These are phyloP conservation scores for Dicycla oo DNA, from an alignment of 2,888 invertebrate species.

Conservation along the genomic window DNA sequence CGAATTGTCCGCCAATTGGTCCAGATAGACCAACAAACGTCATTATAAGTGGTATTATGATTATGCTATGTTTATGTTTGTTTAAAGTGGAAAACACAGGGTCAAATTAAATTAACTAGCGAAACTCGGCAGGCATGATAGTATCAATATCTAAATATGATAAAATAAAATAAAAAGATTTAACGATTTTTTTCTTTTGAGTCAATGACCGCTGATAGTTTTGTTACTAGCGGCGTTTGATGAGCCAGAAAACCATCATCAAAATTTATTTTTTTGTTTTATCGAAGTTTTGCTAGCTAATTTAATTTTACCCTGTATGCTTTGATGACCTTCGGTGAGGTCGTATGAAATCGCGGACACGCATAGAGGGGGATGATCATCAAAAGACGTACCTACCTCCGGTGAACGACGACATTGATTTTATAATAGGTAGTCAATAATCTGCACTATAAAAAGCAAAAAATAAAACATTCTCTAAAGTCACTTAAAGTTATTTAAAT, in stretches of 20 bases:
- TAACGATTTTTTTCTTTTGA: too few relatives aligned
- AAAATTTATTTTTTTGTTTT: too few relatives aligned
- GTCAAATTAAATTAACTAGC: too few relatives aligned
- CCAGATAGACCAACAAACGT: conserved; percentile 30
- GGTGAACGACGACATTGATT: neutral
- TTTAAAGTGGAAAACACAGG: conserved; percentile 17
- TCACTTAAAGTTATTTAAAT: neutral
- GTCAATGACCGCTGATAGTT: too few relatives aligned
- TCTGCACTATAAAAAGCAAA: neutral
- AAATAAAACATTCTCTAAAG: neutral
- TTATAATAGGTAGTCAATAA: neutral
- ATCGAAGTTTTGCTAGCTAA: too few relatives aligned
- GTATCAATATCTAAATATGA: too few relatives aligned
- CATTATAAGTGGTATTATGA: conserved; percentile 18
- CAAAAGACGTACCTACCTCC: neutral
- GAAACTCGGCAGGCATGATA: too few relatives aligned
- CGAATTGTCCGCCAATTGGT: conserved; percentile 79
- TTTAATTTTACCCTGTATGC: neutral
- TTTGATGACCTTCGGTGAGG: neutral
- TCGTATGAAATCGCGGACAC: neutral
- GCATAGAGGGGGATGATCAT: neutral
- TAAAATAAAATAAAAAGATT: too few relatives aligned
- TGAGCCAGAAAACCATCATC: too few relatives aligned
- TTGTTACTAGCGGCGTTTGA: too few relatives aligned
- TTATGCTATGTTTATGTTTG: conserved; percentile 11